A percentile compares a stretch with the other conserved stretches of the same genome.
These are phyloP conservation scores for Varecia variegata DNA, from an alignment of 2,797 vertebrate genomes.

Conservation along the genomic window DNA sequence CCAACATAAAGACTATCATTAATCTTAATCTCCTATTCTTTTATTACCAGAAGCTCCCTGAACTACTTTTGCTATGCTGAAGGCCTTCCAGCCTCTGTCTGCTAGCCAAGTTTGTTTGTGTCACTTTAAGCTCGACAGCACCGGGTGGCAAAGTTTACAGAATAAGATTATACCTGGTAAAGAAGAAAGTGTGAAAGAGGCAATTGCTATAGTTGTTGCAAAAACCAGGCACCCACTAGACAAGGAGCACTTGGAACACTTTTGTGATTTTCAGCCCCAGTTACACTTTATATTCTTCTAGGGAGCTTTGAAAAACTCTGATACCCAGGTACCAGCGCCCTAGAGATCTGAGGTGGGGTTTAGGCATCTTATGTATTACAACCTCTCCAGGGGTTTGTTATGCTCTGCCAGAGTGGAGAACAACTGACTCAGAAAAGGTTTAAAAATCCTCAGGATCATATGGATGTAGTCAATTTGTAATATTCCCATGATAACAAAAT, in stretches of 20 bases:
- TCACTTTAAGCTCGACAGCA: neutral
- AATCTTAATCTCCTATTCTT: neutral
- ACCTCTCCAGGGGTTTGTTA: neutral
- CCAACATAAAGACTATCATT: neutral
- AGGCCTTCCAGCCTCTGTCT: neutral
- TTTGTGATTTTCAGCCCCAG: neutral
- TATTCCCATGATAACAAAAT: neutral
- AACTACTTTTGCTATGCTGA: neutral
- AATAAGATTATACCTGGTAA: neutral
- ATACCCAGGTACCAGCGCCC: fast-evolving
- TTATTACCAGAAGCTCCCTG: neutral
- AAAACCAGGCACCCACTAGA: neutral
- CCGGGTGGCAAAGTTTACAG: neutral
- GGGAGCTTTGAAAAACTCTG: neutral
- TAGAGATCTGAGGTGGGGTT: neutral
- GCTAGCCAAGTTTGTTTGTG: neutral
- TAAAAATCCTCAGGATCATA: neutral
- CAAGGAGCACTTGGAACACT: neutral
- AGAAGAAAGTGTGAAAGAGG: neutral
- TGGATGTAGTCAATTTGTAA: neutral
- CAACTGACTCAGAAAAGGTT: neutral
- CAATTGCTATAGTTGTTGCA: neutral
- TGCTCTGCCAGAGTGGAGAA: neutral
- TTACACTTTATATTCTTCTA: neutral
- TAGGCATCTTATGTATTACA: neutral